These are phyloP conservation scores for Dicerorhinus sumatrensis DNA, from an alignment of 2,113 vertebrate species.

Conservation along the genomic window DNA sequence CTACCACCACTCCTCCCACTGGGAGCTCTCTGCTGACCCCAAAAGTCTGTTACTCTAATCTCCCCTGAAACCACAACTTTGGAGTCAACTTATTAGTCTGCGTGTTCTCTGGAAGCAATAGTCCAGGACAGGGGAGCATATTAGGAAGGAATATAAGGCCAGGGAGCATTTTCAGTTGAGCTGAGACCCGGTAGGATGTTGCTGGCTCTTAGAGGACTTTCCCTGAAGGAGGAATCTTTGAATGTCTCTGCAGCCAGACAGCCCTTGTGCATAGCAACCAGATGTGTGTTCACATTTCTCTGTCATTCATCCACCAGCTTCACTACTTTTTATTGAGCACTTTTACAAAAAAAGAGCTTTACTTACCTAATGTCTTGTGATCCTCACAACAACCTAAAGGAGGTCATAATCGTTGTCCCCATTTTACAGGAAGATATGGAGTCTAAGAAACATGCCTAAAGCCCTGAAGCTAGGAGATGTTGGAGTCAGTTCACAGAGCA, in stretches of 20 bases:
- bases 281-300: neutral
- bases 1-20: neutral
- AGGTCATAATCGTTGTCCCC: neutral
- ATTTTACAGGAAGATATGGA: neutral
- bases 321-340: neutral
- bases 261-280: neutral
- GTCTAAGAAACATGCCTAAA: neutral
- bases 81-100: neutral
- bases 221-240: neutral
- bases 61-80: neutral
- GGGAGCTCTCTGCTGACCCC: neutral
- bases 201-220: neutral
- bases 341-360: neutral
- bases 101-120: neutral
- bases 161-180: neutral
- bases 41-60: neutral
- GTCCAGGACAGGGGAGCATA: neutral
- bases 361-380: neutral
- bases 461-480: neutral
- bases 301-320: neutral
- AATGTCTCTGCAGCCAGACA: neutral
- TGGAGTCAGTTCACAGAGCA: neutral
- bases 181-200: fast-evolving
- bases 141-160: neutral
- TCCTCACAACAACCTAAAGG: neutral